Conservation (phyloP, 1,140 invertebrate species). For the Gryllus bimaculatus region DNA sequence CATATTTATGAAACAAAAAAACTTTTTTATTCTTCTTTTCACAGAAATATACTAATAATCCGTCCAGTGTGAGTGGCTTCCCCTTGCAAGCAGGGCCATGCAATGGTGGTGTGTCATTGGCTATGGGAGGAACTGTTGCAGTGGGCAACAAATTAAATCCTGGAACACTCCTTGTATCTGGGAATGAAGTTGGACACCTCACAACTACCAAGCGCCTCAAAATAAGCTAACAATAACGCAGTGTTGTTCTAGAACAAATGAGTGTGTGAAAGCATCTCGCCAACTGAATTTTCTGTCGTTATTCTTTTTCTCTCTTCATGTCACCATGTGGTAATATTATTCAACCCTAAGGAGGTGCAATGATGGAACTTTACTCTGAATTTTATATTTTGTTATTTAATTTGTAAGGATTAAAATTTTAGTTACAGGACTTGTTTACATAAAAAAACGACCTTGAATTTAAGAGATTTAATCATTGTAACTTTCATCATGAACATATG, state of each 20-base stretch:
- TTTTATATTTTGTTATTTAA: conserved; percentile 2
- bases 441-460: too few relatives aligned
- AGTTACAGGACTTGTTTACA: too few relatives aligned
- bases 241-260: not conserved
- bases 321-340: not conserved
- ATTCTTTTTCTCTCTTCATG: not conserved
- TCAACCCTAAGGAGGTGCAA: not conserved
- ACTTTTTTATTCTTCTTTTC: not conserved
- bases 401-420: not conserved
- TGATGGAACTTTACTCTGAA: not conserved
- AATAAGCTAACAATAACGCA: conserved; percentile 18
- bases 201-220: conserved; percentile 17
- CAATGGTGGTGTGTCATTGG: conserved; percentile 14
- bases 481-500: too few relatives aligned
- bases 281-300: not conserved
- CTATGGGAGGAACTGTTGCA: conserved; percentile 12
- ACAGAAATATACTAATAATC: conserved; percentile 20
- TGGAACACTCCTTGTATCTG: not conserved
- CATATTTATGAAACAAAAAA: too few relatives aligned
- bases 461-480: too few relatives aligned
- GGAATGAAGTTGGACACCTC: conserved; percentile 8
- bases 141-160: conserved; percentile 10
- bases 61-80: conserved; percentile 17
- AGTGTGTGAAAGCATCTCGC: not conserved
- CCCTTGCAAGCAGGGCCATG: conserved; percentile 8